Conservation (phyloP, 1,140 invertebrate species). For the Aplysia californica region DNA sequence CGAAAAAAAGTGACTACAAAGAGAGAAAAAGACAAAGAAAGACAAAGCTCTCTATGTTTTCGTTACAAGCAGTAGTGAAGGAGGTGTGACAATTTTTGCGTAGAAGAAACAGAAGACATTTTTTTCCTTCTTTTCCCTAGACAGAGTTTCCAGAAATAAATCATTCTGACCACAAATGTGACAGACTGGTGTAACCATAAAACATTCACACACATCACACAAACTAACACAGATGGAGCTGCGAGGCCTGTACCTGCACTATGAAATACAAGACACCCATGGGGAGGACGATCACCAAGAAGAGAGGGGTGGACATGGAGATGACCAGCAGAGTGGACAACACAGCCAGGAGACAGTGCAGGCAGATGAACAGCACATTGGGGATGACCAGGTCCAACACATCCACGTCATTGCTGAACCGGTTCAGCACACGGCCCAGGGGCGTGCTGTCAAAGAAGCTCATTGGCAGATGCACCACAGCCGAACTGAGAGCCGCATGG, state of each 20-base stretch:
- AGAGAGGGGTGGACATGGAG: slow-evolving; percentile 86
- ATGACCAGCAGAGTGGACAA: slow-evolving; percentile 89
- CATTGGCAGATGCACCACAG: slow-evolving; percentile 76
- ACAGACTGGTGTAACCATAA: too few relatives aligned
- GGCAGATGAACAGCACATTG: slow-evolving; percentile 63
- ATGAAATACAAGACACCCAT: slow-evolving; percentile 89
- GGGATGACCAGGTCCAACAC: background rate
- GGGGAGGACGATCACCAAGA: slow-evolving; percentile 83
- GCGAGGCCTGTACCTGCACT: slow-evolving; percentile 75
- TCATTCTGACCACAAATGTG: too few relatives aligned
- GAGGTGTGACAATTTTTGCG: too few relatives aligned
- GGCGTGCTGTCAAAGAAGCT: slow-evolving; percentile 84
- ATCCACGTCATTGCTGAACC: slow-evolving; percentile 71
- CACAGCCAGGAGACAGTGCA: slow-evolving; percentile 75
- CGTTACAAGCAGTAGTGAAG: too few relatives aligned
- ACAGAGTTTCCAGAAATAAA: too few relatives aligned
- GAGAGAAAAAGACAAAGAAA: too few relatives aligned
- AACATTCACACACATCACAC: too few relatives aligned
- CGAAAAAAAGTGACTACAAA: too few relatives aligned
- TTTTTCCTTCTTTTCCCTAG: too few relatives aligned
- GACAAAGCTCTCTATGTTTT: too few relatives aligned
- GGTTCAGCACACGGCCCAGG: slow-evolving; percentile 81
- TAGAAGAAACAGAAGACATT: too few relatives aligned
- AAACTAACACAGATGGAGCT: too few relatives aligned
- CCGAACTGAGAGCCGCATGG: slow-evolving; percentile 52